These are phyloP conservation scores for Apodemus speciosus DNA, from an alignment of 2,113 vertebrate species.

Conservation along the genomic window DNA sequence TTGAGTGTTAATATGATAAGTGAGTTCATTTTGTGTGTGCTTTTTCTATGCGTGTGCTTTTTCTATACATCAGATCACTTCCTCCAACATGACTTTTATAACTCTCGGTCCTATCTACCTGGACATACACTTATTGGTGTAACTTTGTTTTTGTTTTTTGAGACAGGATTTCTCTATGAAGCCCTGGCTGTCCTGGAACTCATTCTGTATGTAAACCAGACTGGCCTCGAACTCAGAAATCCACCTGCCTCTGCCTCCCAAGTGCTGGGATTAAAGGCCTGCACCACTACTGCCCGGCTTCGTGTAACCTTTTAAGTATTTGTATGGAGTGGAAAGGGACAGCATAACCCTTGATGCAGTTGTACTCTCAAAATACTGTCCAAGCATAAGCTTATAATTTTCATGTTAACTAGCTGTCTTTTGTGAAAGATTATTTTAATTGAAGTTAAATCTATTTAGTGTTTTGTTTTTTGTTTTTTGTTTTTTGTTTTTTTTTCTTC, in stretches of 20 bases:
- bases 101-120: constrained; percentile 32
- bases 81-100: background rate
- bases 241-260: too few species aligned
- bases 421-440: constrained; percentile 26
- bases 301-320: background rate
- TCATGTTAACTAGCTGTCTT: background rate
- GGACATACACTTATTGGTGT: background rate
- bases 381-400: background rate
- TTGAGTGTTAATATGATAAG: background rate
- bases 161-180: too few species aligned
- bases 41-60: constrained; percentile 25
- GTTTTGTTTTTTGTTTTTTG: too few species aligned
- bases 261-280: too few species aligned
- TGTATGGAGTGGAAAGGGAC: background rate
- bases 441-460: constrained; percentile 1
- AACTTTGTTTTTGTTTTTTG: background rate
- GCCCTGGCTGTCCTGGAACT: too few species aligned
- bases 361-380: constrained; percentile 14
- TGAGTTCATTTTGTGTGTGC: constrained; percentile 19
- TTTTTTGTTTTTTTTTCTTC: too few species aligned
- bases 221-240: too few species aligned
- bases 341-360: background rate
- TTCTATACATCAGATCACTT: background rate
- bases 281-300: too few species aligned
- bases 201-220: too few species aligned